phyloP scores from a whole-genome alignment of 2,113 vertebrate species.

The Amphiprion ocellaris region DNA sequence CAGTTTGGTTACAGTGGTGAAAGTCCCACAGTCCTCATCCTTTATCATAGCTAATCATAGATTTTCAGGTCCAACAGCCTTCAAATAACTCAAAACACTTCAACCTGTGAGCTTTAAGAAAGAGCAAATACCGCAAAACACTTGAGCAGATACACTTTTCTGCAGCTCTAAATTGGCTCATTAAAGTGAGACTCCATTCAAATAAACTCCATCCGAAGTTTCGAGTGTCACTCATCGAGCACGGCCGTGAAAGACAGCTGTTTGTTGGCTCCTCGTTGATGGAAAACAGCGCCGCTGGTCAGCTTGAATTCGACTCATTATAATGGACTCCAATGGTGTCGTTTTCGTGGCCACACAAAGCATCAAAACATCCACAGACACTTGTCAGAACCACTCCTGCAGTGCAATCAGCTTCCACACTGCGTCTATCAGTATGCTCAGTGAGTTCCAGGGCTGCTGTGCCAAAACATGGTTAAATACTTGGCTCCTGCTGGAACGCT shows the following conservation, averaged over 20 bases:
- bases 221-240: slow-evolving; percentile 17
- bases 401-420: slow-evolving; percentile 8
- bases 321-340: slow-evolving; percentile 33
- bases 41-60: neutral
- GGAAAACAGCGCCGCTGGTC: slow-evolving; percentile 17
- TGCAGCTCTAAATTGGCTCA: slow-evolving; percentile 34
- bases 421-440: neutral
- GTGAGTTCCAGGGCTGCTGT: neutral
- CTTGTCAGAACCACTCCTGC: slow-evolving; percentile 27
- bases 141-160: slow-evolving; percentile 8
- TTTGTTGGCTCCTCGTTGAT: slow-evolving; percentile 35
- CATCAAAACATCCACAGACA: slow-evolving; percentile 35
- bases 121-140: slow-evolving; percentile 7
- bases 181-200: slow-evolving; percentile 21
- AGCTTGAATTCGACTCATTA: slow-evolving; percentile 52
- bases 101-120: neutral
- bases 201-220: slow-evolving; percentile 15
- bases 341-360: slow-evolving; percentile 30
- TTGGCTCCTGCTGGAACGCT: slow-evolving; percentile 2
- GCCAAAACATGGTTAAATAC: neutral
- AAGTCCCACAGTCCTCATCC: neutral
- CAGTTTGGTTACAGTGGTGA: neutral
- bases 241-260: slow-evolving; percentile 4
- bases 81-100: slow-evolving; percentile 32
- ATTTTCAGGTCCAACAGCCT: neutral